These are phyloP conservation scores for Perca schrenkii DNA, from an alignment of 2,113 vertebrate species.

Conservation along the genomic window DNA sequence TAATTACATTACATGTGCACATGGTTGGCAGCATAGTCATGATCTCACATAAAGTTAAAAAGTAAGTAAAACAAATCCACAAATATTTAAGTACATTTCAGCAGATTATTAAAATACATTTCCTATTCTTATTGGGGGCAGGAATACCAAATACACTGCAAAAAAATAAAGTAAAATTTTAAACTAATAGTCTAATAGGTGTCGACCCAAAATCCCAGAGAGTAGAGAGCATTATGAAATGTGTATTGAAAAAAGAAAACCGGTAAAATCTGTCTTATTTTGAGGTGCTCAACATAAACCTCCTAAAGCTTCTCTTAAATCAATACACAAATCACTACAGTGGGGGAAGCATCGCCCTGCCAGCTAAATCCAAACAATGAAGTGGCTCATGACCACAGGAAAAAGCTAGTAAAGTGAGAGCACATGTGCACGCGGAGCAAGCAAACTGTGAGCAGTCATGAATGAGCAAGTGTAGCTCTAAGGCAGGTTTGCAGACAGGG, in stretches of 20 bases:
- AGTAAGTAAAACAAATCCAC: not conserved
- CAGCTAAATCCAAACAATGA: conserved; percentile 32
- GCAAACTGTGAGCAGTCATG: conserved; percentile 38
- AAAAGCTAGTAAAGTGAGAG: conserved; percentile 15
- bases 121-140: not conserved
- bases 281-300: conserved; percentile 1
- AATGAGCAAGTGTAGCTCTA: conserved; percentile 62
- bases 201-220: not conserved
- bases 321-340: conserved; percentile 7
- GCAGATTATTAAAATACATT: not conserved
- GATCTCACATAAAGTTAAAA: not conserved
- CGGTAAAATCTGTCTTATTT: not conserved
- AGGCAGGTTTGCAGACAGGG: conserved; percentile 64
- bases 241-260: not conserved
- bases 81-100: not conserved
- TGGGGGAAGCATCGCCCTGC: not conserved
- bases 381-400: conserved; percentile 36
- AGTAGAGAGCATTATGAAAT: not conserved
- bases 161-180: not conserved
- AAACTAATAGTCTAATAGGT: not conserved
- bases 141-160: not conserved
- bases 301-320: conserved; percentile 8
- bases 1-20: conserved; percentile 45
- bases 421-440: conserved; percentile 30
- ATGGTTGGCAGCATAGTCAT: conserved; percentile 2